These are phyloP conservation scores for Thymelicus sylvestris DNA, from an alignment of 2,888 invertebrate species.

Conservation along the genomic window DNA sequence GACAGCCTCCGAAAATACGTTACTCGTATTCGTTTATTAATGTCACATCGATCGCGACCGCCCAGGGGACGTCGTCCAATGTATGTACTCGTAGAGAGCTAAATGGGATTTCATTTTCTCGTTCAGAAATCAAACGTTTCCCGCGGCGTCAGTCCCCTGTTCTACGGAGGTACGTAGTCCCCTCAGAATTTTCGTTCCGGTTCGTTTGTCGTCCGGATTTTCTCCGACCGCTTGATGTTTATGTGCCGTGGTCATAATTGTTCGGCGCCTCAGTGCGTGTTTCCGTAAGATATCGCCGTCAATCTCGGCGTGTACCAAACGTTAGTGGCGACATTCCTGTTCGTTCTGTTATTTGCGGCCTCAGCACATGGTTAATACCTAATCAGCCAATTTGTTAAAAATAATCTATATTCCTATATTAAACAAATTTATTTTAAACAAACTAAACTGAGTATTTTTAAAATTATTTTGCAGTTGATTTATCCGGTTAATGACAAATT, in stretches of 20 bases:
- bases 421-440: too few relatives aligned
- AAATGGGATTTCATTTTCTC: constrained; percentile 81
- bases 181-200: constrained; percentile 50
- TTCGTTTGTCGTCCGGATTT: constrained; percentile 44
- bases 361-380: too few relatives aligned
- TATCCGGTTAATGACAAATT: too few relatives aligned
- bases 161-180: constrained; percentile 52
- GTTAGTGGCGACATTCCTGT: constrained; percentile 52
- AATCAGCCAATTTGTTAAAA: too few relatives aligned
- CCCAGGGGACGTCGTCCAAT: constrained; percentile 57
- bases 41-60: constrained; percentile 65
- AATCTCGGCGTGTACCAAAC: constrained; percentile 70
- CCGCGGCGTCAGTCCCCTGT: constrained; percentile 59
- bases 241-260: constrained; percentile 63
- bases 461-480: too few relatives aligned
- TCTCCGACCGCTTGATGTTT: constrained; percentile 39
- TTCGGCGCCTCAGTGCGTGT: constrained; percentile 65
- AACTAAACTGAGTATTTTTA: too few relatives aligned
- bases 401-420: too few relatives aligned
- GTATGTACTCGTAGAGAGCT: constrained; percentile 55
- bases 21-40: constrained; percentile 74
- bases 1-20: constrained; percentile 69
- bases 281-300: constrained; percentile 76
- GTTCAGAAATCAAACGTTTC: constrained; percentile 77
- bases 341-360: constrained; percentile 5